Evolutionary conservation across 2,888 invertebrate species (phyloP).

Genomic region (Scaptomyza caliginosa): DNA sequence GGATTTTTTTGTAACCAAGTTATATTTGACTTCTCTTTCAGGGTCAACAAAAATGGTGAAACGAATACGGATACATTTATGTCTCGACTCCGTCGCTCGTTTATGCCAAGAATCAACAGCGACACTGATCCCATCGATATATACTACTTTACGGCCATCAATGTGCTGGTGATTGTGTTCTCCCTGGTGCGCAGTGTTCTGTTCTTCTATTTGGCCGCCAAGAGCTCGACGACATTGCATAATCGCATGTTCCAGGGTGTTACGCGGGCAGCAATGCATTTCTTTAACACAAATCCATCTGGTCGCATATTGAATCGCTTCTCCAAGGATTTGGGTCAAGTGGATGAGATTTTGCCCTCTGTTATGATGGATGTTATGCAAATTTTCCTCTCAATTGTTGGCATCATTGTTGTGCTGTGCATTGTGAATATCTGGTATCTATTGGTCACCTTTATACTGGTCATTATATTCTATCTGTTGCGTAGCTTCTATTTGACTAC

Average conservation of each 20-base stretch:
- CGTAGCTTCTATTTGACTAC: slow-evolving; percentile 91
- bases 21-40: slow-evolving; percentile 11
- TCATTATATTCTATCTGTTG: slow-evolving; percentile 90
- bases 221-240: slow-evolving; percentile 91
- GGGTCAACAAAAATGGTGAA: slow-evolving; percentile 79
- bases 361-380: slow-evolving; percentile 85
- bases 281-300: slow-evolving; percentile 94
- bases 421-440: slow-evolving; percentile 90
- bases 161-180: slow-evolving; percentile 83
- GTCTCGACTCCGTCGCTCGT: slow-evolving; percentile 65
- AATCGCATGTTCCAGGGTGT: slow-evolving; percentile 92
- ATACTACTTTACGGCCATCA: slow-evolving; percentile 85
- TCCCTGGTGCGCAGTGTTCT: slow-evolving; percentile 83
- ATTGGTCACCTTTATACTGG: slow-evolving; percentile 88
- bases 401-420: slow-evolving; percentile 91
- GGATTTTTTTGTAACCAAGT: no score
- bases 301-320: slow-evolving; percentile 94
- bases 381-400: slow-evolving; percentile 91
- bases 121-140: slow-evolving; percentile 80
- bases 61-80: slow-evolving; percentile 53
- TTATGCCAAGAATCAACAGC: slow-evolving; percentile 60
- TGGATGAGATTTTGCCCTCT: slow-evolving; percentile 84
- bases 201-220: slow-evolving; percentile 87
- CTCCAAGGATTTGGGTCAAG: slow-evolving; percentile 92
- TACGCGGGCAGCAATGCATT: slow-evolving; percentile 91